Conservation (phyloP, 2,797 vertebrate species). For the Neomorphus geoffroyi region DNA sequence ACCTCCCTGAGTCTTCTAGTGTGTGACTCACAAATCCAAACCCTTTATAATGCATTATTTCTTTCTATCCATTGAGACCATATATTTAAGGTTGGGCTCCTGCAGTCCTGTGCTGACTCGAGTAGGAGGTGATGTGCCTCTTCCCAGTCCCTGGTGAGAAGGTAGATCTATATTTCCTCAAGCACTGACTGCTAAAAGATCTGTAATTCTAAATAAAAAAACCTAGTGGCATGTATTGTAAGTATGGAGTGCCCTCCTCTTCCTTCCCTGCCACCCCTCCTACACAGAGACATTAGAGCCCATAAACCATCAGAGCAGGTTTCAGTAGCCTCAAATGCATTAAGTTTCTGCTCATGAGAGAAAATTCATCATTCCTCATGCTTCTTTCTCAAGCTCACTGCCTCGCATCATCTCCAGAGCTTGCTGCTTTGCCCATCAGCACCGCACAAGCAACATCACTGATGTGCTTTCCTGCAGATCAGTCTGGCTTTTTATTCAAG, state of each 20-base stretch:
- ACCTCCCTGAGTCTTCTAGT: neutral
- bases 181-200: neutral
- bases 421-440: neutral
- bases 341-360: neutral
- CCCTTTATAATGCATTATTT: neutral
- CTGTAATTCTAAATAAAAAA: neutral
- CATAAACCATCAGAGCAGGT: neutral
- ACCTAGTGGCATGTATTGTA: neutral
- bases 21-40: rapidly evolving
- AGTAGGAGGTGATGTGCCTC: neutral
- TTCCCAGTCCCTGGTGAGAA: neutral
- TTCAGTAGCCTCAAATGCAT: neutral
- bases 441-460: neutral
- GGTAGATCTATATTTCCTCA: neutral
- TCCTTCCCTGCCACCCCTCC: neutral
- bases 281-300: neutral
- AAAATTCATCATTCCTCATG: neutral
- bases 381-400: neutral
- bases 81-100: neutral
- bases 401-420: neutral
- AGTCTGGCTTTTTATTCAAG: neutral
- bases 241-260: neutral
- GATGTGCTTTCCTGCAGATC: neutral
- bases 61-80: neutral
- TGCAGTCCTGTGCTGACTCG: neutral